phyloP scores from a whole-genome alignment of 2,113 vertebrate species.

The Acinonyx jubatus region DNA sequence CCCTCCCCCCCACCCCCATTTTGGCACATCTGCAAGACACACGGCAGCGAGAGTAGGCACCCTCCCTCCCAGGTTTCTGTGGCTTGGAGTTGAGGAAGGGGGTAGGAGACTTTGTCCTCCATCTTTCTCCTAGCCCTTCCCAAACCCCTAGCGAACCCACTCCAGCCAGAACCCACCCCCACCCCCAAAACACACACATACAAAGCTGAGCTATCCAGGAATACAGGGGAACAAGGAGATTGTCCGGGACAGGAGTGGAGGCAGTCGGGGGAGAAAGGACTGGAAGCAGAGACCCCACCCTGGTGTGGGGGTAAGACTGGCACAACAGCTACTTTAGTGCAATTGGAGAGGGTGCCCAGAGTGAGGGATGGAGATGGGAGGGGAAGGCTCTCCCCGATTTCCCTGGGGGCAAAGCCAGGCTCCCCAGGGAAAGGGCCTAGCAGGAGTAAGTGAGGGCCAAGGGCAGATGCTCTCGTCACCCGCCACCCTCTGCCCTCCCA shows the following conservation, averaged over 20 bases:
- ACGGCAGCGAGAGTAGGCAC: conserved; percentile 55
- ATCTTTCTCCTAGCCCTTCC: conserved; percentile 65
- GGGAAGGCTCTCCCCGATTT: conserved; percentile 47
- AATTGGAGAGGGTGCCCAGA: conserved; percentile 80
- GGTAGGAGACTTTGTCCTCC: conserved; percentile 53
- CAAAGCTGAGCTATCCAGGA: conserved; percentile 80
- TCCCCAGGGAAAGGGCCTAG: conserved; percentile 60
- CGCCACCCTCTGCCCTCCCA: conserved; percentile 62
- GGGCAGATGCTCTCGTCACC: conserved; percentile 38
- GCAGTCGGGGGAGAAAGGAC: conserved; percentile 43
- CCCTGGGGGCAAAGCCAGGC: conserved; percentile 48
- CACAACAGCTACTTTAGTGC: conserved; percentile 83
- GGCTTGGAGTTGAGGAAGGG: conserved; percentile 62
- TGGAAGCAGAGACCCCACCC: conserved; percentile 82
- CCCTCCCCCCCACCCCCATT: conserved; percentile 44
- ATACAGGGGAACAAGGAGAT: conserved; percentile 73
- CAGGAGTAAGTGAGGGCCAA: conserved; percentile 32
- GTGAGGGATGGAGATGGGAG: conserved; percentile 67
- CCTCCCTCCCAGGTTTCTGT: conserved; percentile 72
- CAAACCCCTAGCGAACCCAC: conserved; percentile 61
- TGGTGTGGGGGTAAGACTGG: conserved; percentile 76
- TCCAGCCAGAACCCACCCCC: conserved; percentile 68
- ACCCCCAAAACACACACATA: conserved; percentile 69
- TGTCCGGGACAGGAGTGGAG: conserved; percentile 74
- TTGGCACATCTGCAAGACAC: conserved; percentile 78